Conservation (phyloP, 2,888 invertebrate species). For the Drosophila conformis region DNA sequence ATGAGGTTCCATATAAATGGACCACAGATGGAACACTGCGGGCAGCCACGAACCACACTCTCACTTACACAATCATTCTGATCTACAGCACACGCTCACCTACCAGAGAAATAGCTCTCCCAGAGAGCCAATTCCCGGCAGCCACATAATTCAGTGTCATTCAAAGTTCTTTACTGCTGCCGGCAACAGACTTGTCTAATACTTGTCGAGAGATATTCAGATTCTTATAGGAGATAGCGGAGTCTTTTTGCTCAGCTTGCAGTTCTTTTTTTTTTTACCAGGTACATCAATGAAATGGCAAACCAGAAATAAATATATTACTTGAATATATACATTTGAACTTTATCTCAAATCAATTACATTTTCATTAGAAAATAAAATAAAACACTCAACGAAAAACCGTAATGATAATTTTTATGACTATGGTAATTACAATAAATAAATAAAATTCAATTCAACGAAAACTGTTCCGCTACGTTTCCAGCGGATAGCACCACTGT, state of each 20-base stretch:
- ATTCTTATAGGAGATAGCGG: too few species aligned
- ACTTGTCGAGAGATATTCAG: too few species aligned
- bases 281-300: too few species aligned
- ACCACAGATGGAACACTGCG: slow-evolving; percentile 30
- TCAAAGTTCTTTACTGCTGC: too few species aligned
- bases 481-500: slow-evolving; percentile 75
- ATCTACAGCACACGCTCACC: slow-evolving; percentile 18
- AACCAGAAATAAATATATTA: too few species aligned
- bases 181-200: too few species aligned
- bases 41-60: slow-evolving; percentile 25
- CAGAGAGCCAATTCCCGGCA: background rate
- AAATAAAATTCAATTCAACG: slow-evolving; percentile 2
- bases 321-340: background rate
- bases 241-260: too few species aligned
- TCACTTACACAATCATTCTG: background rate
- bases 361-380: background rate
- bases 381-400: background rate
- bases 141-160: background rate
- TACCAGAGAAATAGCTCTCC: slow-evolving; percentile 1
- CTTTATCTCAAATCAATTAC: background rate
- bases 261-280: too few species aligned
- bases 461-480: slow-evolving; percentile 45
- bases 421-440: background rate
- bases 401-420: background rate
- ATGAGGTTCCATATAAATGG: slow-evolving; percentile 50